Base-by-base conservation (phyloP, 2,888 invertebrate genomes). In the Heteromyza rotundicornis region DNA sequence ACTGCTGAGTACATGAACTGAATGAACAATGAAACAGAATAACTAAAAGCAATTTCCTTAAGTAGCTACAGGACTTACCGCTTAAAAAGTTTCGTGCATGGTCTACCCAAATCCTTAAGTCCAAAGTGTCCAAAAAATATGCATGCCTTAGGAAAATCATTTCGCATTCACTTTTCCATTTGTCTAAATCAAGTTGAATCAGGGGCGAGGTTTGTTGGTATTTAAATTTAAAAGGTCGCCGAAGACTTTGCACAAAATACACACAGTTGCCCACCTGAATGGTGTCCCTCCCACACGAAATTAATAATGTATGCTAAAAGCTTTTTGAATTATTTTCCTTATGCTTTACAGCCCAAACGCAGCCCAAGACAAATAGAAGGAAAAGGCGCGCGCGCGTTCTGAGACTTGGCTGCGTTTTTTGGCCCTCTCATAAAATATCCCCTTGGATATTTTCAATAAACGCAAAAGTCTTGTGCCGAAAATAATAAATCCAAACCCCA, bases 281-380 rank as follows among this genome's bases (percentile, higher is more conserved):
- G 32, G 24, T 14, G 22, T 20, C 7, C 12, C 44, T 24, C 68
- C 53, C 20, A 24, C 47, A 63, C 67, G 70, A 64, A 70, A 77
- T 77, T 70, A 79, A 79, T 79, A 75, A 79, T 79, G 75, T 67
- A 79, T 77, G 70, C 76, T 79, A 80, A 80, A 80, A 79, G 79
- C 79, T 79, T 79, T 79, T 78, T 75, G 75, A 74, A 79, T 79
- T 75, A 78, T 77, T 75, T 76, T 73, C 69, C 71, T 73, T 70
- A 24, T 5, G 49, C 49, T n/a, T n/a, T n/a, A n/a, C n/a, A n/a
- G n/a, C n/a, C n/a, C n/a, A n/a, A n/a, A n/a, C n/a, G n/a, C n/a
- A n/a, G n/a, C n/a, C n/a, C n/a, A n/a, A n/a, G n/a, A n/a, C n/a
- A n/a, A 49, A n/a, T 3, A n/a, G 40, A 8, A 40, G 8, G 47